A percentile compares a stretch with the other conserved stretches of the same genome.
These are phyloP conservation scores for Ianthella basta DNA, from an alignment of 37 sponge, comb jelly and placozoan species.

Conservation along the genomic window DNA sequence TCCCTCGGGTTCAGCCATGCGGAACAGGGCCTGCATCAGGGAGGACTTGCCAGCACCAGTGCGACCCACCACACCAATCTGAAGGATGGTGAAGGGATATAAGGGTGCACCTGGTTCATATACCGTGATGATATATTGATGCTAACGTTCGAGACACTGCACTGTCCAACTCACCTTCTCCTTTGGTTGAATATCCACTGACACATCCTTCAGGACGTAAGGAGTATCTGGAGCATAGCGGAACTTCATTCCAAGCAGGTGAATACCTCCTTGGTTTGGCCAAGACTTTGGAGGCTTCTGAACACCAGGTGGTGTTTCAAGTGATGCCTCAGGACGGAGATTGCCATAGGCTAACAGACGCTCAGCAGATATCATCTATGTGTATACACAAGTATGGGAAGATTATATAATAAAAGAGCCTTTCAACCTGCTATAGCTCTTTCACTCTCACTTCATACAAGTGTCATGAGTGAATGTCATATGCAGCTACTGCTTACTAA, in stretches of 20 bases:
- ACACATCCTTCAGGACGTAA: slow-evolving; percentile 56
- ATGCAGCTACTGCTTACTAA: too few relatives aligned
- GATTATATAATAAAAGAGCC: too few relatives aligned
- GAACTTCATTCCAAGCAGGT: slow-evolving; percentile 48
- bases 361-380: slow-evolving; percentile 79
- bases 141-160: too few relatives aligned
- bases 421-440: too few relatives aligned
- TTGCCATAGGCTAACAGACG: slow-evolving; percentile 58
- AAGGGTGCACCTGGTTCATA: too few relatives aligned
- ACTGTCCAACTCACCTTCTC: slow-evolving; percentile 60
- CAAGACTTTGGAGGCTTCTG: slow-evolving; percentile 56
- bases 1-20: slow-evolving; percentile 84
- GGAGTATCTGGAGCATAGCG: slow-evolving; percentile 49
- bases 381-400: too few relatives aligned
- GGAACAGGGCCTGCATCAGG: slow-evolving; percentile 72
- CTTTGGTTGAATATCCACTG: slow-evolving; percentile 44
- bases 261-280: slow-evolving; percentile 58
- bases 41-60: slow-evolving; percentile 95
- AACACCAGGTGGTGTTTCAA: slow-evolving; percentile 38
- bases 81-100: background rate
- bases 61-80: slow-evolving; percentile 90
- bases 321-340: slow-evolving; percentile 54
- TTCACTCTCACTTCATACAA: too few relatives aligned
- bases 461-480: too few relatives aligned
- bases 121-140: too few relatives aligned